These are phyloP conservation scores for Melanerpes aurifrons DNA, from an alignment of 2,113 vertebrate genomes.

Conservation along the genomic window DNA sequence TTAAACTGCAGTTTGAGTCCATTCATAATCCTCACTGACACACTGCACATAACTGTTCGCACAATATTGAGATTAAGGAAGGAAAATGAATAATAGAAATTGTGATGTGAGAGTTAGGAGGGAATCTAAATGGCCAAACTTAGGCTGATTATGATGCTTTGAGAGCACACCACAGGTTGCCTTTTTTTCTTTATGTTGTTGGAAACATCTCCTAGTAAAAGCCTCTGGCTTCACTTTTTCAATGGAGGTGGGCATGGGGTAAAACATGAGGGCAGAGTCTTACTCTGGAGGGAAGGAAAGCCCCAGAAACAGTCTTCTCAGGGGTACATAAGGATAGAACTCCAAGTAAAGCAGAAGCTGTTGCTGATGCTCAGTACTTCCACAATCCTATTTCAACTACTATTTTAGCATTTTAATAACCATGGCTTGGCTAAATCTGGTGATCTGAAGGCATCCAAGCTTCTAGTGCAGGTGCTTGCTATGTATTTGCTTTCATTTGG, in stretches of 20 bases:
- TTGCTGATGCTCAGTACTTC: not conserved
- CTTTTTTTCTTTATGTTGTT: not conserved
- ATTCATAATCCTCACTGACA: not conserved
- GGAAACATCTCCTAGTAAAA: not conserved
- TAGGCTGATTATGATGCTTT: not conserved
- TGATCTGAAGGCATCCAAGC: not conserved
- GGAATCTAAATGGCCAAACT: not conserved
- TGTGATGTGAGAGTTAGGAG: not conserved
- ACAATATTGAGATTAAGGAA: not conserved
- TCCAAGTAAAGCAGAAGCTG: not conserved
- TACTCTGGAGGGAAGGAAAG: not conserved
- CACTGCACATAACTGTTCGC: not conserved
- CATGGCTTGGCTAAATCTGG: not conserved
- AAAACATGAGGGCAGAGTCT: not conserved
- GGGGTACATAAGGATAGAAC: not conserved
- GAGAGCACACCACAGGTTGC: not conserved
- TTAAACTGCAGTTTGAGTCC: not conserved
- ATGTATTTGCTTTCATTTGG: not conserved
- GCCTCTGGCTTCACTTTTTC: not conserved
- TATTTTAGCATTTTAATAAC: not conserved
- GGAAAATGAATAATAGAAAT: not conserved
- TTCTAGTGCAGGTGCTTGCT: accelerated
- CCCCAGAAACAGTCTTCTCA: not conserved
- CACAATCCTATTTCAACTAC: not conserved
- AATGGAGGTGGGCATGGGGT: not conserved